phyloP scores from a whole-genome alignment of 2,113 vertebrate genomes.

The Esox niger region DNA sequence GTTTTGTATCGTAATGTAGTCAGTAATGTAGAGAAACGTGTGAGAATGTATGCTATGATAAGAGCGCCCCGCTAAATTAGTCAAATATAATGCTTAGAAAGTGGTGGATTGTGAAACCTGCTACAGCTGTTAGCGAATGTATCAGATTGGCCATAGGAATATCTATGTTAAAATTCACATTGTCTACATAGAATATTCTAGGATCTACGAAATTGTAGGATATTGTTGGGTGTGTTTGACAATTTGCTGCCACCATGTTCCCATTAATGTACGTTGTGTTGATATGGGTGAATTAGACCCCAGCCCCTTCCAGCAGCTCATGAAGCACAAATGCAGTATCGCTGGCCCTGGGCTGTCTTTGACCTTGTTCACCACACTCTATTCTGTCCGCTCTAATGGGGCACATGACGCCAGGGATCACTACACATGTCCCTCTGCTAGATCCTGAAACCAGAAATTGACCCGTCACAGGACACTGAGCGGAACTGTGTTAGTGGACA shows the following conservation, averaged over 20 bases:
- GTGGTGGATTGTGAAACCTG: too few relatives aligned
- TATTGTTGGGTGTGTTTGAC: too few relatives aligned
- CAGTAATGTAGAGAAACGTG: too few relatives aligned
- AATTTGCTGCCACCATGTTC: not conserved
- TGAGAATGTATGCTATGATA: too few relatives aligned
- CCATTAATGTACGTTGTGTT: not conserved
- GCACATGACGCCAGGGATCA: too few relatives aligned
- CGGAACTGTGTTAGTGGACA: slow-evolving; percentile 2
- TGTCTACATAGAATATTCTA: not conserved
- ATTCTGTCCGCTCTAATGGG: not conserved
- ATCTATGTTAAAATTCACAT: not conserved
- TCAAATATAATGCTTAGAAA: not conserved
- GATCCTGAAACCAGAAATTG: too few relatives aligned
- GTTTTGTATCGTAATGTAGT: too few relatives aligned
- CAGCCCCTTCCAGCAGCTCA: not conserved
- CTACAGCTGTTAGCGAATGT: not conserved
- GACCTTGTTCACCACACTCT: slow-evolving; percentile 13
- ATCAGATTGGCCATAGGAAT: not conserved
- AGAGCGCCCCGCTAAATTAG: too few relatives aligned
- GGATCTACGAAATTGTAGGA: not conserved
- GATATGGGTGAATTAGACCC: not conserved
- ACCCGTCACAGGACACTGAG: not conserved
- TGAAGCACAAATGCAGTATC: slow-evolving; percentile 14
- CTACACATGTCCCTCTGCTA: too few relatives aligned
- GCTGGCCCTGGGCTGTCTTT: slow-evolving; percentile 18